Evolutionary conservation across 2,113 vertebrate species (phyloP), one percentile per base, ranked within the genome.

Genomic region (Heteronetta atricapilla): DNA sequence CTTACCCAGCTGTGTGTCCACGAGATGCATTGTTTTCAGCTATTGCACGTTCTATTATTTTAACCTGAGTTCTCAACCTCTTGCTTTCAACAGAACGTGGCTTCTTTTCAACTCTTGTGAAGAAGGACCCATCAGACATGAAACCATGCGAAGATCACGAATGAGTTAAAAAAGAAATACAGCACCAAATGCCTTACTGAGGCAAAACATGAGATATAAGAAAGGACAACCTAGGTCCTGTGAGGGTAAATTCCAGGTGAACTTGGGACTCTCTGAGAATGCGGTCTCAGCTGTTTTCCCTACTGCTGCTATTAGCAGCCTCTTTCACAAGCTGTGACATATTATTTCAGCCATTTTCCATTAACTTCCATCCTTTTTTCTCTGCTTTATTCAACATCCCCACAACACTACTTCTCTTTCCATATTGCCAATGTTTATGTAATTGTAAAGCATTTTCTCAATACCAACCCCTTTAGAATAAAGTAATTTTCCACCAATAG

Each of bases 121-220:
- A 98, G 94, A 98, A 94, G 1, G 97, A 98, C 53, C 96, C 97
- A 17, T 97, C 95, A 18, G 96, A 98, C 1, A 81, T 98, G 86
- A 89, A 95, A 46, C 96, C 97, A 3, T 98, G 98, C 66, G 93
- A 90, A 83, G 75, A 86, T 2, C 17, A 33, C 82, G 48, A 33
- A 6, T 86, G 44, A 94, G 93, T 28, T 64, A 68, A 53, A 88
- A 50, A 67, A 67, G 40, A n/a, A 34, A 63, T 5, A 8, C 14
- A 52, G 17, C 5, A 23, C 59, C 38, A 44, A 85, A 72, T 40
- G 36, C 86, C n/a, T 70, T 62, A 38, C 29, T 38, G 84, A 77
- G 44, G 74, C 22, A 82, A 88, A 60, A n/a, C 5, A 22, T 53
- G 36, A 10, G 7, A 17, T 7, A 16, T 4, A 33, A 6, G 11